Percentiles rank a stretch among this genome's conserved stretches.
Conservation (phyloP, 2,797 vertebrate species). For the Darevskia nairensis region DNA sequence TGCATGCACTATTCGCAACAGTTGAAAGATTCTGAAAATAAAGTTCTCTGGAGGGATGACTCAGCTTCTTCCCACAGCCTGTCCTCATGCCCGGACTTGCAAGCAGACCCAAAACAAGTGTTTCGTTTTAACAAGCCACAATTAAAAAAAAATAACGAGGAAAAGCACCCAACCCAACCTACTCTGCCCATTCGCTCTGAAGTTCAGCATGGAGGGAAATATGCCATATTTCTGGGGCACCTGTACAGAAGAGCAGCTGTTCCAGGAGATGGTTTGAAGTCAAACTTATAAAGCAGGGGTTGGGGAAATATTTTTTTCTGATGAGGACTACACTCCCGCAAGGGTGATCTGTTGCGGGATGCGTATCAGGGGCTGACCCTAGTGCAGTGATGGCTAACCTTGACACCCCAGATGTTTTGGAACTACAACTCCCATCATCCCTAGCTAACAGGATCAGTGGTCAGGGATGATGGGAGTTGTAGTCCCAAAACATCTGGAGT, state of each 20-base stretch:
- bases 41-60: constrained; percentile 64
- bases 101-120: constrained; percentile 41
- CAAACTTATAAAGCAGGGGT: neutral
- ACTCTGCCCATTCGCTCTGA: rapidly evolving
- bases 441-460: no score
- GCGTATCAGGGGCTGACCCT: no score
- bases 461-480: no score
- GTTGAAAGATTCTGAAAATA: constrained; percentile 65
- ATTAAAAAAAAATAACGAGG: neutral
- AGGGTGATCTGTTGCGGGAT: no score
- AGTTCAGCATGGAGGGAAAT: rapidly evolving
- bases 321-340: no score
- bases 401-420: no score
- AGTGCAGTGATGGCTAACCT: no score
- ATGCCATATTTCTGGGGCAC: no score
- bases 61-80: constrained; percentile 53
- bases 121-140: constrained; percentile 64
- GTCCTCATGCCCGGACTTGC: constrained; percentile 54
- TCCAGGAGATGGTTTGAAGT: neutral
- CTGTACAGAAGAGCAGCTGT: neutral
- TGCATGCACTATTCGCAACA: constrained; percentile 36
- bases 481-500: no score
- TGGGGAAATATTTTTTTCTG: no score
- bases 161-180: neutral
- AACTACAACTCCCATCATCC: no score